Evolutionary conservation across 2,797 vertebrate genomes (phyloP).

Genomic region (Paedocypris micromegethes): DNA sequence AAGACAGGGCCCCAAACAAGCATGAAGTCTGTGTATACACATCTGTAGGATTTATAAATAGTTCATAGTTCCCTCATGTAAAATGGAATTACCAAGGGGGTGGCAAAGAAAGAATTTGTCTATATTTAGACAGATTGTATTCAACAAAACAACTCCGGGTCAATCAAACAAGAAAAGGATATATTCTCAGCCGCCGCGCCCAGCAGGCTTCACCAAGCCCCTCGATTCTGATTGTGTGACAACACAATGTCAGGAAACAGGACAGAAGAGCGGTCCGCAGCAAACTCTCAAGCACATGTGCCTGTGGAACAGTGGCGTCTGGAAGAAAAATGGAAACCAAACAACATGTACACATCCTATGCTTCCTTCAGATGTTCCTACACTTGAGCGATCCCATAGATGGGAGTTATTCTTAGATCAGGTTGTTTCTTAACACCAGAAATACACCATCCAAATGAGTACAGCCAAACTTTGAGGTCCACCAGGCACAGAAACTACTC

Average conservation of each 20-base stretch:
- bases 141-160: constrained; percentile 36
- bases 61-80: constrained; percentile 30
- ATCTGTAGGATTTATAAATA: constrained; percentile 38
- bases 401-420: constrained; percentile 30
- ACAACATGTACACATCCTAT: too few species aligned
- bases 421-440: constrained; percentile 23
- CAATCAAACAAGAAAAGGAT: constrained; percentile 50
- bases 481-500: background rate
- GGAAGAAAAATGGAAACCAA: background rate
- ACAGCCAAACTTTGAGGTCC: background rate
- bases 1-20: constrained; percentile 7
- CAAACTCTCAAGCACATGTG: constrained; percentile 55
- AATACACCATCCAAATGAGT: constrained; percentile 8
- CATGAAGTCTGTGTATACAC: constrained; percentile 31
- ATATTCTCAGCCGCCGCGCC: constrained; percentile 37
- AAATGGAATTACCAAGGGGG: constrained; percentile 47
- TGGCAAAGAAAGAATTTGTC: constrained; percentile 34
- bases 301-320: background rate
- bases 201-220: constrained; percentile 24
- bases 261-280: constrained; percentile 59
- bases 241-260: constrained; percentile 77
- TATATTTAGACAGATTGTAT: constrained; percentile 62
- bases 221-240: constrained; percentile 64
- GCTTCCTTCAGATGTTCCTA: constrained; percentile 30
- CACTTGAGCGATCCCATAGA: constrained; percentile 26